Percentiles rank a stretch among this genome's conserved stretches.
Evolutionary conservation across 2,888 invertebrate species (phyloP).

Genomic region (Drosophila vallismaia): DNA sequence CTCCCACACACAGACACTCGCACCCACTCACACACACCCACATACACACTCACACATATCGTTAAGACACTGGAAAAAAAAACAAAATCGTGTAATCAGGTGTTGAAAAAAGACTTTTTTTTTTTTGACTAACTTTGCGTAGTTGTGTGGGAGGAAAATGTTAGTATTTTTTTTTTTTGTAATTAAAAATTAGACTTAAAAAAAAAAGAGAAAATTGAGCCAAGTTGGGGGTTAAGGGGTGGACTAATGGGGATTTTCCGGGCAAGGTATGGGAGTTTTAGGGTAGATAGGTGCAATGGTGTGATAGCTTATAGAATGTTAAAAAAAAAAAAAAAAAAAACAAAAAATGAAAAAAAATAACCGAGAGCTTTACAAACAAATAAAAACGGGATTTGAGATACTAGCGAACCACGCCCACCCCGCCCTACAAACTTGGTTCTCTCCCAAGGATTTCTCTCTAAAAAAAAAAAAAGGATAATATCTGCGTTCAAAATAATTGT

Average conservation of each 20-base stretch:
- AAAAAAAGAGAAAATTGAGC: conserved; percentile 6
- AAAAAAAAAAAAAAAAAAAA: conserved; percentile 19
- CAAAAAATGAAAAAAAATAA: conserved; percentile 21
- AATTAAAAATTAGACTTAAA: conserved; percentile 9
- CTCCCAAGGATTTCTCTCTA: neutral
- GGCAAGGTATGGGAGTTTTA: conserved; percentile 1
- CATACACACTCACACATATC: conserved; percentile 63
- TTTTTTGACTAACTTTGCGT: conserved; percentile 7
- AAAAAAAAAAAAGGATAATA: neutral
- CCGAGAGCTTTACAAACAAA: conserved; percentile 51
- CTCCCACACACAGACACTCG: conserved; percentile 7
- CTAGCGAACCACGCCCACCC: neutral
- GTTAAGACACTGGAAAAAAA: conserved; percentile 19
- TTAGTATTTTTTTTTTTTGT: conserved; percentile 14
- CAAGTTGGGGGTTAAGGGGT: neutral
- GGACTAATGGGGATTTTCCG: neutral
- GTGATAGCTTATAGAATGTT: conserved; percentile 42
- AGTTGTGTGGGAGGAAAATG: conserved; percentile 5
- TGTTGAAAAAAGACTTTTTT: neutral
- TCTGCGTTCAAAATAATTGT: conserved; percentile 14
- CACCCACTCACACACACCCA: conserved; percentile 9
- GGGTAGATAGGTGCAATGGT: conserved; percentile 39
- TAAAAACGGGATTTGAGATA: conserved; percentile 15
- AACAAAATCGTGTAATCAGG: neutral
- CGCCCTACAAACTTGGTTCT: conserved; percentile 22